Evolutionary conservation across 1,140 invertebrate genomes (phyloP).

Genomic region (Wasmannia auropunctata): DNA sequence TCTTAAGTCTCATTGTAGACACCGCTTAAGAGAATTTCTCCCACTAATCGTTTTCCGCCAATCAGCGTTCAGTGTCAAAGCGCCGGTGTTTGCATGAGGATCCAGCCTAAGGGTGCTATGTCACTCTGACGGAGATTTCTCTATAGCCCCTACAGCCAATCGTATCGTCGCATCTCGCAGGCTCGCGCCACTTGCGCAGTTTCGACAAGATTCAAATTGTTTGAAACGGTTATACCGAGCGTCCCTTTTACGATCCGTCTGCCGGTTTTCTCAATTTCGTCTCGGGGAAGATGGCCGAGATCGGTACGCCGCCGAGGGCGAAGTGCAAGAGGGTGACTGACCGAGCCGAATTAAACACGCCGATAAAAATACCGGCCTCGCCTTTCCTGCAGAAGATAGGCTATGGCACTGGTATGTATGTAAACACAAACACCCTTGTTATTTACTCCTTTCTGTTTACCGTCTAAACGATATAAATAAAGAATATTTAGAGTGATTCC

Average conservation of each 20-base stretch:
- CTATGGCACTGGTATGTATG: slow-evolving; percentile 89
- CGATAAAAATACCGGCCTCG: slow-evolving; percentile 88
- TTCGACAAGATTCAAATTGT: not conserved
- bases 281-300: slow-evolving; percentile 74
- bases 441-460: not conserved
- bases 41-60: too few species aligned
- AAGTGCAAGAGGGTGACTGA: slow-evolving; percentile 69
- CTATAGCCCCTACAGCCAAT: too few species aligned
- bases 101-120: too few species aligned
- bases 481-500: not conserved
- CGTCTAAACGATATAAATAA: not conserved
- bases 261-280: not conserved
- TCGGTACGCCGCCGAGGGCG: slow-evolving; percentile 77
- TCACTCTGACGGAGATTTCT: too few species aligned
- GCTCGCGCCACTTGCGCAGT: too few species aligned
- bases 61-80: too few species aligned
- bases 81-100: too few species aligned
- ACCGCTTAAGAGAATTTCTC: too few species aligned
- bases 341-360: slow-evolving; percentile 76
- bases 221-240: not conserved
- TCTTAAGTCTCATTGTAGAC: too few species aligned
- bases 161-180: too few species aligned
- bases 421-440: not conserved
- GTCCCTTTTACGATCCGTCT: too few species aligned
- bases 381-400: slow-evolving; percentile 90